Base-by-base conservation (phyloP, 2,113 vertebrate genomes). In the Centropus unirufus region DNA sequence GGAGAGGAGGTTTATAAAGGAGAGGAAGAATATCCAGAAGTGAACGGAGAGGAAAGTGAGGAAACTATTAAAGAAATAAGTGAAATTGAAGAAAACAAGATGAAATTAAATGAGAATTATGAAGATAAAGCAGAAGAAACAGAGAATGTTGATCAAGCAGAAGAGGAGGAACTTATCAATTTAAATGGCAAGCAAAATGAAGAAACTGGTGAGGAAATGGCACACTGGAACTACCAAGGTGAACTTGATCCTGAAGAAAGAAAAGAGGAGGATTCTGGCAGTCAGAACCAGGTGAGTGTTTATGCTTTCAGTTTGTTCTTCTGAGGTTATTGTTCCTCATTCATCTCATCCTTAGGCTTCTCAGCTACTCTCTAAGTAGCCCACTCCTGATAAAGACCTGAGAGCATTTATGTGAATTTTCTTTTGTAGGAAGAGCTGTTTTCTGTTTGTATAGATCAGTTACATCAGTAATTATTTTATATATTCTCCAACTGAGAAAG, bases 221-320 rank as follows among this genome's bases (percentile, higher is more conserved):
- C 94, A 20, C 91, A 92, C n/a, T 77, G 90, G 61, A 88, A 78
- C 14, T 46, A 62, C 61, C 86, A 92, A 74, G 39, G 36, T 54
- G 72, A 92, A 83, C 79, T 76, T 70, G 95, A 92, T 8, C 75
- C 64, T 42, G 62, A 95, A 77, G 96, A 98, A 57, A 62, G 70
- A 32, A 92, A 92, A 42, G 58, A 94, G 68, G 68, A 85, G 78
- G 93, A 87, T 72, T 81, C 51, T 76, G 75, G n/a, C 49, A 93
- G 42, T 83, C 94, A 94, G 68, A 97, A 86, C 7, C 96, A 97
- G 96, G 98, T 98, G 92, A 91, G 49, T 49, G 12, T 61, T 87
- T 76, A 34, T 69, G 63, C n/a, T 77, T 91, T 89, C 49, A 84
- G 30, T 42, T 21, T 68, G 51, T 36, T 92, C 39, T 79, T 78